Conservation (phyloP, 1,140 invertebrate genomes). For the Drosophila chauvacae region DNA sequence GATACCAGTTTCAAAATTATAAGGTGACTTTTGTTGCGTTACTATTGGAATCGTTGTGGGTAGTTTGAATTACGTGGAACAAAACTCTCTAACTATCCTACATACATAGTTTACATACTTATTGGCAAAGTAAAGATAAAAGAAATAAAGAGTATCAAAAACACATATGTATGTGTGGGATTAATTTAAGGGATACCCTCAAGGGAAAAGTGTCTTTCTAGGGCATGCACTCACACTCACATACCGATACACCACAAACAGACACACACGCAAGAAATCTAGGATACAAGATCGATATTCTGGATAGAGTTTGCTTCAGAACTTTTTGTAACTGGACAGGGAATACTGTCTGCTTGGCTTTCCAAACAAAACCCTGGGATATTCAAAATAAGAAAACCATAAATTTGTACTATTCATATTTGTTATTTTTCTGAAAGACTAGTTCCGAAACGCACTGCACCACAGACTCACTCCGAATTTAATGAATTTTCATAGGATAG, state of each 20-base stretch:
- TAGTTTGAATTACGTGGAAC: slow-evolving; percentile 3
- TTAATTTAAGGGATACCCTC: slow-evolving; percentile 1
- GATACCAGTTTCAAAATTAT: slow-evolving; percentile 10
- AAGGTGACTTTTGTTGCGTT: slow-evolving; percentile 6
- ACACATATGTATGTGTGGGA: slow-evolving; percentile 14
- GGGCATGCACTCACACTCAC: slow-evolving; percentile 45
- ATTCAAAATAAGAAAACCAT: no score
- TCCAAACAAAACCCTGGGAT: no score
- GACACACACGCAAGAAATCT: slow-evolving; percentile 28
- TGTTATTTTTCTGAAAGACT: no score
- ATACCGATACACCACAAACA: slow-evolving; percentile 46
- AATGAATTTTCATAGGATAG: slow-evolving; percentile 13
- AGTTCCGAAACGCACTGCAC: slow-evolving; percentile 24
- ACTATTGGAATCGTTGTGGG: slow-evolving; percentile 5
- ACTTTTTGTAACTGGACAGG: not conserved
- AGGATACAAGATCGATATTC: slow-evolving; percentile 11
- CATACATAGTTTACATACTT: not conserved
- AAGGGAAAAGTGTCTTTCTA: slow-evolving; percentile 17
- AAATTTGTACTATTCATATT: no score
- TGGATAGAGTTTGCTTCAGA: slow-evolving; percentile 15
- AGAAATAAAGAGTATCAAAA: not conserved
- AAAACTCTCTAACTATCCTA: not conserved
- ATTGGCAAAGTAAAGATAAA: not conserved
- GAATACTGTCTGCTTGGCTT: not conserved
- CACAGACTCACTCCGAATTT: slow-evolving; percentile 12